phyloP scores from a whole-genome alignment of 2,888 invertebrate species.

The Strigamia transsilvanica region DNA sequence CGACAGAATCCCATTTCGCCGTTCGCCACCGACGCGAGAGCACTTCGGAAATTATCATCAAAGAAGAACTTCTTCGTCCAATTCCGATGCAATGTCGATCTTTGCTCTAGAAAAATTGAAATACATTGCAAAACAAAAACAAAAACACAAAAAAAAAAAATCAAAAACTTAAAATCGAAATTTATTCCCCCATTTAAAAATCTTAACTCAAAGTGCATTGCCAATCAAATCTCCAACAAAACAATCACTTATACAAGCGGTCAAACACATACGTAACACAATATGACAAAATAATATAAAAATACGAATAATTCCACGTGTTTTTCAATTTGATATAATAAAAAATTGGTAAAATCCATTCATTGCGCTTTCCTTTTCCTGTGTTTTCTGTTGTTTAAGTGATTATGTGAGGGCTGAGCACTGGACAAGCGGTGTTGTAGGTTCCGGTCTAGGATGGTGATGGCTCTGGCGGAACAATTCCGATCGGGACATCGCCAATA shows the following conservation, averaged over 20 bases:
- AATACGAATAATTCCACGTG: no score
- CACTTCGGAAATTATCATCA: slow-evolving; percentile 82
- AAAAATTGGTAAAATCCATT: no score
- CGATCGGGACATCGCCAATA: background rate
- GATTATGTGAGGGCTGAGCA: background rate
- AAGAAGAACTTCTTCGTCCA: background rate
- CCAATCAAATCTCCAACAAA: no score
- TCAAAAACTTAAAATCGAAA: background rate
- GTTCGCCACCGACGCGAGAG: slow-evolving; percentile 81
- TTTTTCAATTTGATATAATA: no score
- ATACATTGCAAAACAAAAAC: background rate
- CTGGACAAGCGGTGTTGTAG: background rate
- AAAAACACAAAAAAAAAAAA: background rate
- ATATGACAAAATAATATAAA: no score
- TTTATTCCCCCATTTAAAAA: background rate
- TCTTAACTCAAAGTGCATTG: no score
- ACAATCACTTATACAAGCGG: no score
- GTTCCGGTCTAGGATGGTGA: background rate
- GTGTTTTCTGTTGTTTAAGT: background rate
- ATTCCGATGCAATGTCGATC: background rate
- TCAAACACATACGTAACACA: no score
- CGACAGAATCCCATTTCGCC: slow-evolving; percentile 88
- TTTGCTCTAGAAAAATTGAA: background rate
- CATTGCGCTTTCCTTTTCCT: background rate
- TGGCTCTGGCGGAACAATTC: background rate